Conservation (phyloP, 2,888 invertebrate genomes). For the Drosophila limbata region DNA sequence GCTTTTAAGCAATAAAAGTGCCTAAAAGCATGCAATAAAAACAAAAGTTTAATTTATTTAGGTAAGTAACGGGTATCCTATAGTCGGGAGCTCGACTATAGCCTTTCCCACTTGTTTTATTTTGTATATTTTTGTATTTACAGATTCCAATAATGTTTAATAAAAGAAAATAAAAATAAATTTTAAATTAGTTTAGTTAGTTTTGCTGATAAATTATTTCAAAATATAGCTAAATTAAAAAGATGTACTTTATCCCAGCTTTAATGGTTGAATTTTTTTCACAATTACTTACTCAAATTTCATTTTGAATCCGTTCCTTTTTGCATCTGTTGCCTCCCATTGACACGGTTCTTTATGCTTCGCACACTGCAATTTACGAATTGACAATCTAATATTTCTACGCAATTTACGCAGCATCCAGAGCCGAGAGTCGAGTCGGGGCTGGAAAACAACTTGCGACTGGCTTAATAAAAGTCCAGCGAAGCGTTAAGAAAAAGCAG, state of each 20-base stretch:
- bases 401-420: constrained; percentile 46
- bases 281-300: constrained; percentile 1
- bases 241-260: neutral
- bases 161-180: too few species aligned
- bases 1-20: too few species aligned
- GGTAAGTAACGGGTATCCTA: too few species aligned
- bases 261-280: neutral
- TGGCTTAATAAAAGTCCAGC: constrained; percentile 72
- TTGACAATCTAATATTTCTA: constrained; percentile 73
- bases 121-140: neutral
- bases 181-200: too few species aligned
- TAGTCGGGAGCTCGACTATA: too few species aligned
- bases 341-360: constrained; percentile 70
- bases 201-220: too few species aligned
- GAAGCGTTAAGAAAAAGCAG: constrained; percentile 78
- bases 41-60: too few species aligned
- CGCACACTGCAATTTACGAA: constrained; percentile 66
- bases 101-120: too few species aligned
- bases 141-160: neutral
- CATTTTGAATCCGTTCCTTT: neutral
- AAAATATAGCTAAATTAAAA: too few species aligned
- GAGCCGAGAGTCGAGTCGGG: neutral
- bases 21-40: too few species aligned
- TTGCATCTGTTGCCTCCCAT: constrained; percentile 14
- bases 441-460: constrained; percentile 43